These are phyloP conservation scores for Periophthalmodon schlosseri DNA, from an alignment of 2,113 vertebrate species.

Conservation along the genomic window DNA sequence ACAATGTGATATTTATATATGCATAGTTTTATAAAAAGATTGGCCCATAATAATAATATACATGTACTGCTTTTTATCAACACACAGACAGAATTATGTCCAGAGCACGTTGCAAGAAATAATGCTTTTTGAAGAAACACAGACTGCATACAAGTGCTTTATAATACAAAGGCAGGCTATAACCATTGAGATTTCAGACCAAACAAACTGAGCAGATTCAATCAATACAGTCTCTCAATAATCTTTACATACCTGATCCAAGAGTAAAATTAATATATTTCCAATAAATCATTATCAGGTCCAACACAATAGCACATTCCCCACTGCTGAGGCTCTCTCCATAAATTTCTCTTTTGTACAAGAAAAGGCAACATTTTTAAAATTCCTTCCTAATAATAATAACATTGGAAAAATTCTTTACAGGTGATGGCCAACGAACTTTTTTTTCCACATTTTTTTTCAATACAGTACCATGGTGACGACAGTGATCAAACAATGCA, in stretches of 20 bases:
- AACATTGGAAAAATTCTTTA: constrained; percentile 88
- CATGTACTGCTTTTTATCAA: constrained; percentile 92
- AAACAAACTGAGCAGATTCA: constrained; percentile 83
- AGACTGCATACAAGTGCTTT: constrained; percentile 90
- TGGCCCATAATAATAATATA: constrained; percentile 84
- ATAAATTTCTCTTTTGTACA: constrained; percentile 99
- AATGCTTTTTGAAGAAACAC: constrained; percentile 84
- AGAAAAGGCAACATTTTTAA: constrained; percentile 94
- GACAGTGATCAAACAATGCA: constrained; percentile 92
- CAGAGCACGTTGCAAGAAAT: constrained; percentile 87
- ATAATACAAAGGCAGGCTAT: constrained; percentile 89
- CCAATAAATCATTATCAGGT: constrained; percentile 90
- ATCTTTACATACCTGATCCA: constrained; percentile 98
- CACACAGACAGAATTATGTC: constrained; percentile 89
- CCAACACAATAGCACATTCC: constrained; percentile 94
- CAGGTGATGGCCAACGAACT: constrained; percentile 86
- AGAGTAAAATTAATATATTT: constrained; percentile 93
- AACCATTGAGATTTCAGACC: constrained; percentile 85
- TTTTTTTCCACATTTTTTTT: constrained; percentile 50
- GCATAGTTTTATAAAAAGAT: constrained; percentile 98
- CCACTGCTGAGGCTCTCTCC: constrained; percentile 90
- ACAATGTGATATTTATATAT: constrained; percentile 99
- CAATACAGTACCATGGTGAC: constrained; percentile 93
- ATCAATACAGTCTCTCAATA: constrained; percentile 84
- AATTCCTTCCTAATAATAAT: constrained; percentile 87